A percentile compares a stretch with the other conserved stretches of the same genome.
Conservation (phyloP, 2,888 invertebrate species). For the Gisinianus flammeolus region DNA sequence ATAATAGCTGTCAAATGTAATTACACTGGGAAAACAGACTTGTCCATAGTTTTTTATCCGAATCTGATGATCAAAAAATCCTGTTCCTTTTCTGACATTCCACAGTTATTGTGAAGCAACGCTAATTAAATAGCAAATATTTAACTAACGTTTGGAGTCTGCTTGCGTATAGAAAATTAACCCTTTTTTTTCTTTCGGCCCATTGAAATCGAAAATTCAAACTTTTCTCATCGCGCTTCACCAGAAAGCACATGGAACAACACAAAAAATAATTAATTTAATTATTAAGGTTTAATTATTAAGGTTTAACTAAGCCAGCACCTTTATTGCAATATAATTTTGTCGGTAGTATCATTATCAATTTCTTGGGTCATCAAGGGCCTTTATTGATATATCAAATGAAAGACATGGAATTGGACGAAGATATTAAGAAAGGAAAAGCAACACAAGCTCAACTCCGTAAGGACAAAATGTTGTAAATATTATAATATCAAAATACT, state of each 20-base stretch:
- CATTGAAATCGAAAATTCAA: too few relatives aligned
- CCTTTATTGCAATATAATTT: too few relatives aligned
- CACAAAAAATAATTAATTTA: too few relatives aligned
- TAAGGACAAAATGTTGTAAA: slow-evolving; percentile 49
- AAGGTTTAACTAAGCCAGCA: too few relatives aligned
- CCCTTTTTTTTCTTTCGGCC: not conserved
- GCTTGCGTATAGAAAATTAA: too few relatives aligned
- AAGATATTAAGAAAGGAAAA: slow-evolving; percentile 61
- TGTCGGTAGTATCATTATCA: slow-evolving; percentile 46
- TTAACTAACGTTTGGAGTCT: too few relatives aligned
- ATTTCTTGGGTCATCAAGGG: too few relatives aligned
- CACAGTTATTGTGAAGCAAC: not conserved
- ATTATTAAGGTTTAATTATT: not conserved
- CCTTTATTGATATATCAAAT: not conserved
- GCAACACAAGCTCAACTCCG: slow-evolving; percentile 61
- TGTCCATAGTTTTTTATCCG: not conserved
- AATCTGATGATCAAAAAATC: not conserved
- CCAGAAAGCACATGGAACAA: too few relatives aligned
- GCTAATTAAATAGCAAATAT: not conserved
- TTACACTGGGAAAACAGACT: not conserved
- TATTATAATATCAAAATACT: not conserved
- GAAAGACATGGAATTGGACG: slow-evolving; percentile 60
- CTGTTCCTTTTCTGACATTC: not conserved
- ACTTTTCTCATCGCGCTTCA: too few relatives aligned
- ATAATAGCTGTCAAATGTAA: not conserved